phyloP scores from a whole-genome alignment of 2,888 invertebrate species.

The Xanthorhoe designata region DNA sequence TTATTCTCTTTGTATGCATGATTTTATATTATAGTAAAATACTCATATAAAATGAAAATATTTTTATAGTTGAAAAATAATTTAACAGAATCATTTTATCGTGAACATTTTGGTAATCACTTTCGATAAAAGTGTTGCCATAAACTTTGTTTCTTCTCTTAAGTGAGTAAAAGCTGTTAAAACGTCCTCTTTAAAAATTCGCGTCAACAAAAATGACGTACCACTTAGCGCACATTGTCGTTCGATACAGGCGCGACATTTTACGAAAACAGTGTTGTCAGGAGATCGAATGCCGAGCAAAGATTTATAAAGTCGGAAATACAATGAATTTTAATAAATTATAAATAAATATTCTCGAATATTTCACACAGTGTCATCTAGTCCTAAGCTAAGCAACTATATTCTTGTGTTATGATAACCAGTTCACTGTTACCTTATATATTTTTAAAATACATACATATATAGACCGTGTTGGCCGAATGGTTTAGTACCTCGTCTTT shows the following conservation, averaged over 20 bases:
- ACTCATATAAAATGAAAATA: background rate
- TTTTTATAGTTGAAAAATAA: background rate
- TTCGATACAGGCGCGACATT: conserved; percentile 39
- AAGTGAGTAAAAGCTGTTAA: conserved; percentile 37
- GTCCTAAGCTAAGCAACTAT: no score
- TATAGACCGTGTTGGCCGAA: no score
- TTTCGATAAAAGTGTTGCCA: conserved; percentile 8
- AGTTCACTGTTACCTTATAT: no score
- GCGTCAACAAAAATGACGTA: conserved; percentile 40
- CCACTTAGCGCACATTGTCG: conserved; percentile 41
- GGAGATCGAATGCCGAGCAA: conserved; percentile 9
- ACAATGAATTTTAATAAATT: no score
- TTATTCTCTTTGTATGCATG: background rate
- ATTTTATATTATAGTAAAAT: background rate
- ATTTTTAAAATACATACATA: no score
- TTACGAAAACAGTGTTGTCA: conserved; percentile 26
- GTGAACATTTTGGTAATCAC: background rate
- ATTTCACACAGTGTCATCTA: no score
- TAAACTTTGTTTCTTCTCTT: conserved; percentile 22
- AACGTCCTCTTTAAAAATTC: conserved; percentile 36
- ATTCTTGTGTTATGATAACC: no score
- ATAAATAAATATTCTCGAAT: no score
- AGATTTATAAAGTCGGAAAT: background rate
- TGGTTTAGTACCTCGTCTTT: no score
- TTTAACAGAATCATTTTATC: background rate